These are phyloP conservation scores for Apodemia zela DNA, from an alignment of 2,888 invertebrate genomes.

Conservation along the genomic window DNA sequence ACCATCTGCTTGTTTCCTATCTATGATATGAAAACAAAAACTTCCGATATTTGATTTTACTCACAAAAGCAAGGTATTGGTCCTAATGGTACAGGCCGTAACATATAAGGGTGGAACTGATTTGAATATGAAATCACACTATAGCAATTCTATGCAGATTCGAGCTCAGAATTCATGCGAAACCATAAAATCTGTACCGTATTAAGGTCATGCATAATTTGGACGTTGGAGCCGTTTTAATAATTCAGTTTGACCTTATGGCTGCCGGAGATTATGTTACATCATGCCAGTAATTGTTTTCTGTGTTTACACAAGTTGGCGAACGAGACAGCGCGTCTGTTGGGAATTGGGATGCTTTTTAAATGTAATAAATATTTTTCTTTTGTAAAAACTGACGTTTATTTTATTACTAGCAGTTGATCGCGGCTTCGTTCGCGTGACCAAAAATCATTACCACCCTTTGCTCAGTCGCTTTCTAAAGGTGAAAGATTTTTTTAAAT, in stretches of 20 bases:
- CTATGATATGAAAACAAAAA: no score
- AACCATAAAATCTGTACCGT: conserved; percentile 24
- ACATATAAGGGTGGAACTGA: conserved; percentile 10
- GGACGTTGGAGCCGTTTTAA: conserved; percentile 23
- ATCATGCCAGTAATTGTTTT: conserved; percentile 6
- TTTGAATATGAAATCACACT: conserved; percentile 13
- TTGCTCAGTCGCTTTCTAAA: no score
- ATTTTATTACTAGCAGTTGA: no score
- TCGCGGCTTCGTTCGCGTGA: no score
- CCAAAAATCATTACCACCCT: no score
- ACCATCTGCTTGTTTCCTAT: no score
- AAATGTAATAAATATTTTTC: not conserved
- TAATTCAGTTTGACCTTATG: conserved; percentile 27
- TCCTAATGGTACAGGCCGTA: not conserved
- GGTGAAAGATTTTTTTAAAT: no score
- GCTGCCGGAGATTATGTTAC: conserved; percentile 13
- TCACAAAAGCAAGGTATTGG: not conserved
- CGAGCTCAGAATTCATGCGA: conserved; percentile 11
- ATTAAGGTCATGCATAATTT: conserved; percentile 30
- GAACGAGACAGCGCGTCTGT: not conserved
- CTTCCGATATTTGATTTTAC: not conserved
- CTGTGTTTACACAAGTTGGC: not conserved
- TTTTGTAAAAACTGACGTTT: no score
- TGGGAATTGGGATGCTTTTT: not conserved
- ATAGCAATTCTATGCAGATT: conserved; percentile 14